Percentiles rank a stretch among this genome's conserved stretches.
These are phyloP conservation scores for Dasyprocta punctata DNA, from an alignment of 2,113 vertebrate species.

Conservation along the genomic window DNA sequence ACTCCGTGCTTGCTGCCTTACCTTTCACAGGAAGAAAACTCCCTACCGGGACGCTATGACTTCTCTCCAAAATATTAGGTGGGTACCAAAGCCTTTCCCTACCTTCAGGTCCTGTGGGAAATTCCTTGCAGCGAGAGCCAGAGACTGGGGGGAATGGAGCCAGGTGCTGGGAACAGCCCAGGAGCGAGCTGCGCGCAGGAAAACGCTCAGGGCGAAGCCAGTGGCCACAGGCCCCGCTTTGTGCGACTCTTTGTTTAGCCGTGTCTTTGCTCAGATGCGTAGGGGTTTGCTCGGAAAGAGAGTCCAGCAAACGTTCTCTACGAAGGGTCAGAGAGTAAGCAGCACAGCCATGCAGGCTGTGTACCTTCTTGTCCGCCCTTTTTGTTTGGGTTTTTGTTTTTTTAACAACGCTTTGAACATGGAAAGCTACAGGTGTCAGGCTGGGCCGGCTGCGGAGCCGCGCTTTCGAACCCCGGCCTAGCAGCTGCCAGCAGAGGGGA, in stretches of 20 bases:
- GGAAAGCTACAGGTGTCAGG: background rate
- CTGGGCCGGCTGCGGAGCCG: background rate
- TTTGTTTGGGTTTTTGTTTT: background rate
- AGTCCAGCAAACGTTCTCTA: background rate
- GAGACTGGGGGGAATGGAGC: background rate
- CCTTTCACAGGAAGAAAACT: constrained; percentile 23
- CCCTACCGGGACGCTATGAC: background rate
- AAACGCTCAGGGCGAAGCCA: background rate
- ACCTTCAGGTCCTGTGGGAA: background rate
- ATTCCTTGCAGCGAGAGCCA: constrained; percentile 5
- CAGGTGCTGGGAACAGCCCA: background rate
- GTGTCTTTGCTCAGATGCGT: background rate
- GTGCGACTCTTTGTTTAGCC: background rate
- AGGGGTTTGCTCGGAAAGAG: background rate
- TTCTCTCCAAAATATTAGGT: constrained; percentile 32
- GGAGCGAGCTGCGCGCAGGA: background rate
- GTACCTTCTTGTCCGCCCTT: background rate
- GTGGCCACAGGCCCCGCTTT: background rate
- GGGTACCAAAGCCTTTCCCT: background rate
- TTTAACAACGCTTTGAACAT: background rate
- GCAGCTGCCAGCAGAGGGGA: background rate
- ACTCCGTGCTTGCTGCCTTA: background rate
- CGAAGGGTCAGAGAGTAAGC: background rate
- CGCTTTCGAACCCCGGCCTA: background rate
- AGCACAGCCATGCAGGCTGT: background rate